phyloP scores from a whole-genome alignment of 2,113 vertebrate genomes.

The Bombycilla garrulus region DNA sequence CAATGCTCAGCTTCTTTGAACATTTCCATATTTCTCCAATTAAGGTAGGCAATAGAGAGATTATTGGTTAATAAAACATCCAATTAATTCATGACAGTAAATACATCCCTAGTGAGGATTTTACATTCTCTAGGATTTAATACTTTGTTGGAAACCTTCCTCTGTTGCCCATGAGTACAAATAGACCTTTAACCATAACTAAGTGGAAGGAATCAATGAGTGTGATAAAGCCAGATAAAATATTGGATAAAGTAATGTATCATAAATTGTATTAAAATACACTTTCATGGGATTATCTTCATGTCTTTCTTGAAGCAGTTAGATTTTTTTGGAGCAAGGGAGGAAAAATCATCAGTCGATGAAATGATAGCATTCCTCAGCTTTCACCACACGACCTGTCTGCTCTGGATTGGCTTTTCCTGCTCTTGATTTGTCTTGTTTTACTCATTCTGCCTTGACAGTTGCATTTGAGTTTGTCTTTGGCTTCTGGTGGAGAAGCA shows the following conservation, averaged over 20 bases:
- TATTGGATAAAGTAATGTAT: not conserved
- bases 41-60: conserved; percentile 77
- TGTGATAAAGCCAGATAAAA: not conserved
- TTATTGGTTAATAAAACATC: not conserved
- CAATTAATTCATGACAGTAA: not conserved
- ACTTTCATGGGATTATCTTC: not conserved
- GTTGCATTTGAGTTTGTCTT: conserved; percentile 93
- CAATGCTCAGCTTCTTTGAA: conserved; percentile 91
- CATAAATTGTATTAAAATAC: not conserved
- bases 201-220: not conserved
- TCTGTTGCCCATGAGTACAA: not conserved
- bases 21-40: conserved; percentile 97
- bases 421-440: not conserved
- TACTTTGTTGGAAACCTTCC: conserved; percentile 14
- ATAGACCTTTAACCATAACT: not conserved
- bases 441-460: conserved; percentile 50
- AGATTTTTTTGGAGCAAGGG: not conserved
- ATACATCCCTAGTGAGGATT: not conserved
- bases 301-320: not conserved
- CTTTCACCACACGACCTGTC: not conserved
- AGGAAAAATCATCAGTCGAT: not conserved
- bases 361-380: not conserved
- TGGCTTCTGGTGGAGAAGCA: conserved; percentile 83
- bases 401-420: not conserved
- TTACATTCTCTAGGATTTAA: not conserved